Evolutionary conservation across 2,888 invertebrate species (phyloP), one percentile per base, ranked within the genome.

Genomic region (Fissipunctia ypsillon): DNA sequence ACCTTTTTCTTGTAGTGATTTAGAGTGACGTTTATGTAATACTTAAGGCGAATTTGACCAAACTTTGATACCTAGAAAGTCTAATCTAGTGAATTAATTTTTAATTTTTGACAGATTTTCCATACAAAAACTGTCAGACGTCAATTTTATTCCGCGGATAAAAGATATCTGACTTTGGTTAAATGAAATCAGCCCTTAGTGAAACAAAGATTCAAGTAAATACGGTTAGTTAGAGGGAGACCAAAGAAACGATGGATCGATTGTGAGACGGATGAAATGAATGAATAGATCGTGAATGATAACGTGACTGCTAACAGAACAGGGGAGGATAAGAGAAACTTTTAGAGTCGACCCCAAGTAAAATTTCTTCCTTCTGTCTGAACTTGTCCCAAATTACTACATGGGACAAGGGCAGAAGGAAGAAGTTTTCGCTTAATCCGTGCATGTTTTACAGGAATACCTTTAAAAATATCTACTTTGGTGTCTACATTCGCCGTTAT

Each of bases 271-370:
- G 28, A 19, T 50, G 35, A 35, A 28, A 43, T 74, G 35, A 50
- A 67, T 57, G n/a, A 74, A 76, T 50, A 43, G 7, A 38, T 43
- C 35, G n/a, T 76, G n/a, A 75, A 60, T 31, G 31, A 48, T 43
- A 56, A n/a, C 41, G 38, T 68, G 38, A 38, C 35, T 14, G 28
- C 14, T 67, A 25, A 45, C n/a, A 14, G 7, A 50, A n/a, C n/a
- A 19, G 28, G 22, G n/a, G 22, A 63, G 19, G 28, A 7, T 28
- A 45, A 52, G 9, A 31, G 2, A 57, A 72, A 22, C 43, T 9
- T 60, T 43, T 38, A n/a, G n/a, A n/a, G n/a, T n/a, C 12, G 41
- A 28, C 50, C 41, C n/a, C 22, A 41, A 41, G 16, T 48, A 22
- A n/a, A n/a, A n/a, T n/a, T n/a, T n/a, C n/a, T n/a, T n/a, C n/a